phyloP scores from a whole-genome alignment of 2,888 invertebrate genomes.

The Drosophila emarginata region DNA sequence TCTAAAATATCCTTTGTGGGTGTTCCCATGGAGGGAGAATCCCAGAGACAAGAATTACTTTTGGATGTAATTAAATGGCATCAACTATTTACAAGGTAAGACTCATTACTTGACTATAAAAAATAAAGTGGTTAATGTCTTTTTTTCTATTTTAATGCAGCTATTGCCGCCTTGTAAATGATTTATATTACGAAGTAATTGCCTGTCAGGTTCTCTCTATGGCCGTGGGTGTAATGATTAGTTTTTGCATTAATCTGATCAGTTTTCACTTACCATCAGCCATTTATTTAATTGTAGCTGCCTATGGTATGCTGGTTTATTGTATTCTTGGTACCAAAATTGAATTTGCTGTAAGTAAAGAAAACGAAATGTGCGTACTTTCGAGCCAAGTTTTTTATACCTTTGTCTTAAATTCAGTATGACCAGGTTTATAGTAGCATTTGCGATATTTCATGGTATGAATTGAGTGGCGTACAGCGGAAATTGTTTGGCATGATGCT shows the following conservation, averaged over 20 bases:
- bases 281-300: conserved; percentile 46
- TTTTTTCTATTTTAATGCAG: too few relatives aligned
- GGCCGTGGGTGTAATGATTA: conserved; percentile 44
- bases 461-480: conserved; percentile 46
- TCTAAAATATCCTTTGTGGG: conserved; percentile 6
- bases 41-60: conserved; percentile 13
- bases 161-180: conserved; percentile 44
- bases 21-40: neutral
- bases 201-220: conserved; percentile 51
- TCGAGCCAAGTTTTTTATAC: neutral
- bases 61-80: conserved; percentile 59
- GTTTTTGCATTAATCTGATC: conserved; percentile 49
- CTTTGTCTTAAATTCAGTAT: conserved; percentile 32
- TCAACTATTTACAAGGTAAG: conserved; percentile 54
- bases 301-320: conserved; percentile 54
- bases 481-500: conserved; percentile 47
- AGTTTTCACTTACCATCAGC: conserved; percentile 45
- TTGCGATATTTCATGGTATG: conserved; percentile 48
- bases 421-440: conserved; percentile 48
- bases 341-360: conserved; percentile 49
- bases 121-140: neutral
- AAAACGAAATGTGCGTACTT: neutral
- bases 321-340: conserved; percentile 58
- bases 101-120: too few relatives aligned
- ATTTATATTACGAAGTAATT: conserved; percentile 42